Evolutionary conservation across 2,797 vertebrate genomes (phyloP).

Genomic region (Pteropus rufus): DNA sequence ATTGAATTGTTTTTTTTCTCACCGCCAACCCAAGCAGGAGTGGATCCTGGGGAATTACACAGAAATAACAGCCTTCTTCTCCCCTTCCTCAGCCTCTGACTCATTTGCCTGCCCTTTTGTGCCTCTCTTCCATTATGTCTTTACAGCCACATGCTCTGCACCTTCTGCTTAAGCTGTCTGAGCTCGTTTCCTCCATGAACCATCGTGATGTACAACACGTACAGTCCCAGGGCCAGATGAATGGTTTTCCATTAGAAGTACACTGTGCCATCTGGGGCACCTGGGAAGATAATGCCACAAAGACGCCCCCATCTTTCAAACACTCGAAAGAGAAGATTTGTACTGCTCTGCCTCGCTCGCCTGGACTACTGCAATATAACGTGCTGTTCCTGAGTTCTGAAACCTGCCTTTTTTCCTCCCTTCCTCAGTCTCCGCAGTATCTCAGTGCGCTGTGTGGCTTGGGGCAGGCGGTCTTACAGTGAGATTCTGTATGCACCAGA

Average conservation of each 20-base stretch:
- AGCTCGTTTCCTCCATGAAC: conserved; percentile 59
- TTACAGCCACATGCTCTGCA: conserved; percentile 34
- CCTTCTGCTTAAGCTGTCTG: conserved; percentile 67
- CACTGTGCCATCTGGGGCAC: conserved; percentile 70
- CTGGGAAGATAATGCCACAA: conserved; percentile 69
- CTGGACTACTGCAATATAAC: conserved; percentile 46
- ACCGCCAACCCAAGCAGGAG: conserved; percentile 55
- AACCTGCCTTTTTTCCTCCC: not conserved
- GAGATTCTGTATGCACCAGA: conserved; percentile 24
- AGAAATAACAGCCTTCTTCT: conserved; percentile 53
- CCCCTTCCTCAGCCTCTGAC: not conserved
- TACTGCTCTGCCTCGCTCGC: conserved; percentile 48
- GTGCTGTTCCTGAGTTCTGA: not conserved
- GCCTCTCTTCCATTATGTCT: conserved; percentile 59
- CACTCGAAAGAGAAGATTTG: conserved; percentile 71
- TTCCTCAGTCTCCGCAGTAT: not conserved
- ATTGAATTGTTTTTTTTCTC: conserved; percentile 73
- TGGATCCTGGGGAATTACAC: conserved; percentile 60
- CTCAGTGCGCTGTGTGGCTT: conserved; percentile 21
- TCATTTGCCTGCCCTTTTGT: conserved; percentile 46
- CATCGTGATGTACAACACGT: conserved; percentile 72
- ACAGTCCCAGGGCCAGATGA: conserved; percentile 69
- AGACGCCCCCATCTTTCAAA: conserved; percentile 67
- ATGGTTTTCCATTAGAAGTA: conserved; percentile 73
- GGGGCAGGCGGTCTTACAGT: not conserved